Evolutionary conservation across 2,797 vertebrate genomes (phyloP).

Genomic region (Pangasius krempfi): DNA sequence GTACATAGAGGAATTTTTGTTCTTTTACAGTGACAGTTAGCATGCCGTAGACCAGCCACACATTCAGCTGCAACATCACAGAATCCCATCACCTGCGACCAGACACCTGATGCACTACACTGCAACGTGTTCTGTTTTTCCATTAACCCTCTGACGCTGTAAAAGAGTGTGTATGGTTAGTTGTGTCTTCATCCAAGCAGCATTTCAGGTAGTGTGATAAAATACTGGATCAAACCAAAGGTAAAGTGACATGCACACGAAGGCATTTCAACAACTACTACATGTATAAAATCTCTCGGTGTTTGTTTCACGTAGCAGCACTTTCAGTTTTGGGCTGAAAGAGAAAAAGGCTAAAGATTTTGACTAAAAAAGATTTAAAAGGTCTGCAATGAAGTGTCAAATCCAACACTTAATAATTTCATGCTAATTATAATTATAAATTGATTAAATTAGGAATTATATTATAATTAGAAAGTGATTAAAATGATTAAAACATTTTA

Average conservation of each 20-base stretch:
- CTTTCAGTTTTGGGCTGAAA: not conserved
- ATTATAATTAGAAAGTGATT: not conserved
- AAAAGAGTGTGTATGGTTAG: conserved; percentile 13
- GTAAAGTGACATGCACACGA: not conserved
- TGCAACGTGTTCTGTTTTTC: not conserved
- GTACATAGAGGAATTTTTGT: not conserved
- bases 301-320: not conserved
- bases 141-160: conserved; percentile 22
- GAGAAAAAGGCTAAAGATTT: not conserved
- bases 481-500: not conserved
- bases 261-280: not conserved
- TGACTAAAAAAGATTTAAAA: not conserved
- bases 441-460: not conserved
- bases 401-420: not conserved
- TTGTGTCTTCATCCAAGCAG: not conserved
- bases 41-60: conserved; percentile 36
- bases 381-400: not conserved
- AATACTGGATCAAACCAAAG: not conserved
- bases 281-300: not conserved
- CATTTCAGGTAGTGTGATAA: not conserved
- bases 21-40: conserved; percentile 8
- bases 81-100: conserved; percentile 29
- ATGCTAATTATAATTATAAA: not conserved
- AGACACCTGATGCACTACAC: not conserved
- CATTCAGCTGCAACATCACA: conserved; percentile 11